Percentiles rank a stretch among this genome's conserved stretches.
Conservation (phyloP, 92 coral and sea anemone genomes). For the Scolanthus callimorphus region DNA sequence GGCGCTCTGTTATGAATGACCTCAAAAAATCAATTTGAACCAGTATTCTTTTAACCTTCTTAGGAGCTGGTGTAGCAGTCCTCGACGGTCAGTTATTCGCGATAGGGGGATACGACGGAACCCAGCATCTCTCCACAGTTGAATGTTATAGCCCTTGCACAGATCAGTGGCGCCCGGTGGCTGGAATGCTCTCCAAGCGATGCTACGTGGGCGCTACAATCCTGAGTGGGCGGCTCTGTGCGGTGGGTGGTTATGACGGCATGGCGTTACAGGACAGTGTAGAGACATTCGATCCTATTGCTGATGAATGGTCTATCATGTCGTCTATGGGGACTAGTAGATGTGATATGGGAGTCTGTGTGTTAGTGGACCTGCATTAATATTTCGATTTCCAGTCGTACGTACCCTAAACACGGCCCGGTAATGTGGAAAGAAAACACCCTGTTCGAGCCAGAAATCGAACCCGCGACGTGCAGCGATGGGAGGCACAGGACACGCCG, state of each 20-base stretch:
- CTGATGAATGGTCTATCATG: slow-evolving; percentile 71
- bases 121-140: slow-evolving; percentile 86
- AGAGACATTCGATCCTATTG: slow-evolving; percentile 68
- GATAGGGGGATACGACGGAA: slow-evolving; percentile 94
- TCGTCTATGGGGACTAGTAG: slow-evolving; percentile 81
- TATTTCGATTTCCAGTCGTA: no score
- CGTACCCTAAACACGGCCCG: no score
- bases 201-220: slow-evolving; percentile 96
- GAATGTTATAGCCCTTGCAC: slow-evolving; percentile 95
- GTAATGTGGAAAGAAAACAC: no score
- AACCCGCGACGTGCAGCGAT: no score
- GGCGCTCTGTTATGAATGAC: no score
- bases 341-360: slow-evolving; percentile 97
- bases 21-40: no score
- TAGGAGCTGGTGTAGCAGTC: slow-evolving; percentile 97
- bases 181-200: slow-evolving; percentile 81
- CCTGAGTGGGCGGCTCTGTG: slow-evolving; percentile 79
- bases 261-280: slow-evolving; percentile 63
- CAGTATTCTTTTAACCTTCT: no score
- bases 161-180: slow-evolving; percentile 76
- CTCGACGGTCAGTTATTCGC: slow-evolving; percentile 89
- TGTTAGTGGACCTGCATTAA: no score
- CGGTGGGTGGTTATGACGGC: slow-evolving; percentile 97
- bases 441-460: no score
- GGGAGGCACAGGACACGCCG: no score